Percentiles rank a stretch among this genome's conserved stretches.
Evolutionary conservation across 2,797 vertebrate species (phyloP).

Genomic region (Gadopsis bispinosus): DNA sequence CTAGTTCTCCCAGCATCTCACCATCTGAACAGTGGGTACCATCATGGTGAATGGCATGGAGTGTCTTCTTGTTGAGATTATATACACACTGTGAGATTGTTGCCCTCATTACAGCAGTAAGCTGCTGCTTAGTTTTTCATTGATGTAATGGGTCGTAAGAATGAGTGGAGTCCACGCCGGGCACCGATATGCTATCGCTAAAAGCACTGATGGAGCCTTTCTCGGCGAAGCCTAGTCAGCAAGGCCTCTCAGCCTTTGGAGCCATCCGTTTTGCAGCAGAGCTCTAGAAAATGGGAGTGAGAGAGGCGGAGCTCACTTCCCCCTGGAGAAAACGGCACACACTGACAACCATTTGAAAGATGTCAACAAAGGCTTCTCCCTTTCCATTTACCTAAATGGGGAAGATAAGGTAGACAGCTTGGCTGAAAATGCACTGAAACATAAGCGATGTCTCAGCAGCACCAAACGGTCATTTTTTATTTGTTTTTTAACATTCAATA

Average conservation of each 20-base stretch:
- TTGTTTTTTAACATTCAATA: conserved; percentile 26
- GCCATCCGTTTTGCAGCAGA: conserved; percentile 76
- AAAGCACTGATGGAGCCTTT: conserved; percentile 70
- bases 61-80: conserved; percentile 62
- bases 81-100: conserved; percentile 71
- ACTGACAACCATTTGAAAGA: conserved; percentile 71
- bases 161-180: conserved; percentile 51
- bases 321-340: conserved; percentile 69
- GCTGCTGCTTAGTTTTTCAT: conserved; percentile 73
- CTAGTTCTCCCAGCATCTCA: neutral
- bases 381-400: conserved; percentile 56
- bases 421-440: conserved; percentile 52
- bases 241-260: conserved; percentile 65
- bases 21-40: neutral
- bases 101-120: conserved; percentile 73
- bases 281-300: conserved; percentile 61
- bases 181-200: conserved; percentile 67
- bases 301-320: conserved; percentile 52
- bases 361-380: conserved; percentile 69
- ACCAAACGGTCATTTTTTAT: conserved; percentile 30
- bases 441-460: conserved; percentile 49
- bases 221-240: conserved; percentile 50
- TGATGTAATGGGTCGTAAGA: conserved; percentile 75
- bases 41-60: conserved; percentile 58
- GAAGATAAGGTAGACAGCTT: conserved; percentile 46